Evolutionary conservation across 2,113 vertebrate genomes (phyloP).

Genomic region (Limnothrissa miodon): DNA sequence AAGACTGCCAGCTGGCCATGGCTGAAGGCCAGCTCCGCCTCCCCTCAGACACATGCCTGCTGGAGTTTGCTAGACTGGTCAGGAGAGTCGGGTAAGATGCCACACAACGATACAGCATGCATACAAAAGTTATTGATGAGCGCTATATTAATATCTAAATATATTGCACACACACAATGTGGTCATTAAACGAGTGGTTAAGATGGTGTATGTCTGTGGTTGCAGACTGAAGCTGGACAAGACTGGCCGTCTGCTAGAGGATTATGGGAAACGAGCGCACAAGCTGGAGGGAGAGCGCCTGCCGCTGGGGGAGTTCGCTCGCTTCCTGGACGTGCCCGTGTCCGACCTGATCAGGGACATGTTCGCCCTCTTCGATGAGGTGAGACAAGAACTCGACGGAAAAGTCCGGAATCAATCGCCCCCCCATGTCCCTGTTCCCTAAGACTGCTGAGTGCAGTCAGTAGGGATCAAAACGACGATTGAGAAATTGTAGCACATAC

Average conservation of each 20-base stretch:
- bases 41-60: slow-evolving; percentile 85
- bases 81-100: slow-evolving; percentile 87
- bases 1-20: slow-evolving; percentile 96
- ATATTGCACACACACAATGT: no score
- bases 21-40: slow-evolving; percentile 91
- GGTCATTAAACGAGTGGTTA: not conserved
- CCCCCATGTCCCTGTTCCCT: no score
- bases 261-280: slow-evolving; percentile 72
- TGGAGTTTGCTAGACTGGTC: slow-evolving; percentile 93
- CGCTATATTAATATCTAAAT: no score
- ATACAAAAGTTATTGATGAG: no score
- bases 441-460: no score
- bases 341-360: slow-evolving; percentile 80
- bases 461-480: no score
- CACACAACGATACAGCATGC: not conserved
- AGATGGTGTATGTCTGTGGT: not conserved
- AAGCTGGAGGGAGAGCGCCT: slow-evolving; percentile 71
- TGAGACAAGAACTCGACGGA: slow-evolving; percentile 56
- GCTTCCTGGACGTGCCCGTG: slow-evolving; percentile 78
- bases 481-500: no score
- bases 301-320: slow-evolving; percentile 76
- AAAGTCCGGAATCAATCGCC: no score
- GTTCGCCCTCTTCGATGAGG: slow-evolving; percentile 93
- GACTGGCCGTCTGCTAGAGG: slow-evolving; percentile 79
- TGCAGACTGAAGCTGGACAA: slow-evolving; percentile 44